Evolutionary conservation across 2,888 invertebrate species (phyloP), one percentile per base, ranked within the genome.

Genomic region (Eristalinus sepulchralis): DNA sequence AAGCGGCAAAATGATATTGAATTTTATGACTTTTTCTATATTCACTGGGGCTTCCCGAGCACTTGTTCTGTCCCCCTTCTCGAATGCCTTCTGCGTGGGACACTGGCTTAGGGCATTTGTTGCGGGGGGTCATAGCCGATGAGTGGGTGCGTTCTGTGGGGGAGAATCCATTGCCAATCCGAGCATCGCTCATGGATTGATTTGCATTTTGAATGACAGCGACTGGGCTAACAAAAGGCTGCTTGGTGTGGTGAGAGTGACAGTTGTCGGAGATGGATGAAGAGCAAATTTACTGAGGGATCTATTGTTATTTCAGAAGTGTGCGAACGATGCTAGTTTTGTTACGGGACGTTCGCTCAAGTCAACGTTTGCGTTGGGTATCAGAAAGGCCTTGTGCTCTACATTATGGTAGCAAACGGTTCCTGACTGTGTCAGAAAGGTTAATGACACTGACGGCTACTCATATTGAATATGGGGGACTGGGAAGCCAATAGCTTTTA

Each of bases 1-100:
- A 70, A 77, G 82, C 72, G 73, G 53, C 53, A 39, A 59, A 77
- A 73, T 77, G 77, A 82, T 85, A 82, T 82, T 82, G 82, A 82
- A 82, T 82, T 78, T 78, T 73, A 82, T 82, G 85, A 68, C 59
- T 72, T 77, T 68, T 70, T 76, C 70, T n/a, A 24, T 59, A 27
- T 57, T 57, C 59, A 24, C 53, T 22, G 39, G 24, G 62, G 33
- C 39, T 39, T 20, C 2, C n/a, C 27, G 27, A 31, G n/a, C 60
- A 31, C 31, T 31, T 22, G 31, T 60, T 27, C 31, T 9, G 31
- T n/a, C n/a, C 17, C n/a, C 17, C 13, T 27, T 13, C 27, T 27
- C n/a, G n/a, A 27, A 27, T n/a, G 39, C 39, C 6, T 47, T 3
- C 47, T 17, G 47, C 47, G 47, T 47, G 17, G 47, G n/a, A 17